phyloP scores from a whole-genome alignment of 1,140 invertebrate species.

The Lepidurus couesii region DNA sequence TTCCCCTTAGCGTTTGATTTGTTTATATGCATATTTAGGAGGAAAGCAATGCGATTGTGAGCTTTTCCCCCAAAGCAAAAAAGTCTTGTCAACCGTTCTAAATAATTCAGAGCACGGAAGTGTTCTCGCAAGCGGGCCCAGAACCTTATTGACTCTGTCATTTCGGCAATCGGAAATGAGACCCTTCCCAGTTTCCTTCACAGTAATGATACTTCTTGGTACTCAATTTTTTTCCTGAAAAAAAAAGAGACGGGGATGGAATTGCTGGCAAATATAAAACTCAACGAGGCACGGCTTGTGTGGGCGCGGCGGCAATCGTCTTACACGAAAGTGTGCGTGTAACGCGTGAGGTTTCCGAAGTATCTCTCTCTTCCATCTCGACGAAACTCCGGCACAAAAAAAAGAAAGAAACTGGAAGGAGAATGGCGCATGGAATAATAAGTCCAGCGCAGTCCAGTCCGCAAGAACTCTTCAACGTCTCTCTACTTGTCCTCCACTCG shows the following conservation, averaged over 20 bases:
- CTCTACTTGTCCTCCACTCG: too few species aligned
- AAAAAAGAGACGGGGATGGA: background rate
- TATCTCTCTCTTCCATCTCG: background rate
- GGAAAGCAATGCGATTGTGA: background rate
- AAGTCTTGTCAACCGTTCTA: background rate
- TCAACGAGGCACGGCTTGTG: background rate
- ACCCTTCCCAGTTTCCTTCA: background rate
- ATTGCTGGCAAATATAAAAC: background rate
- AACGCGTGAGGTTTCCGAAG: constrained; percentile 2
- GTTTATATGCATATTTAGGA: background rate
- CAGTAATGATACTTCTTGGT: background rate
- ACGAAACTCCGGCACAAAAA: background rate
- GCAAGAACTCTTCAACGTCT: too few species aligned
- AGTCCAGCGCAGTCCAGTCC: background rate
- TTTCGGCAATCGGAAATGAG: too few species aligned
- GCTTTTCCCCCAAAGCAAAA: background rate
- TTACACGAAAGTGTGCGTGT: background rate
- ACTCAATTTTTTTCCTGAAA: background rate
- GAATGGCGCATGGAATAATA: background rate
- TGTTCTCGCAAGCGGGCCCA: background rate
- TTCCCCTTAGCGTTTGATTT: background rate
- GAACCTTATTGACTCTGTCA: too few species aligned
- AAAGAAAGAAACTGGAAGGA: background rate
- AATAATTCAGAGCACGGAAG: background rate
- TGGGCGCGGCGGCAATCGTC: background rate